A percentile compares a stretch with the other conserved stretches of the same genome.
Conservation (phyloP, 2,797 vertebrate species). For the Hapalemur alaotrensis region DNA sequence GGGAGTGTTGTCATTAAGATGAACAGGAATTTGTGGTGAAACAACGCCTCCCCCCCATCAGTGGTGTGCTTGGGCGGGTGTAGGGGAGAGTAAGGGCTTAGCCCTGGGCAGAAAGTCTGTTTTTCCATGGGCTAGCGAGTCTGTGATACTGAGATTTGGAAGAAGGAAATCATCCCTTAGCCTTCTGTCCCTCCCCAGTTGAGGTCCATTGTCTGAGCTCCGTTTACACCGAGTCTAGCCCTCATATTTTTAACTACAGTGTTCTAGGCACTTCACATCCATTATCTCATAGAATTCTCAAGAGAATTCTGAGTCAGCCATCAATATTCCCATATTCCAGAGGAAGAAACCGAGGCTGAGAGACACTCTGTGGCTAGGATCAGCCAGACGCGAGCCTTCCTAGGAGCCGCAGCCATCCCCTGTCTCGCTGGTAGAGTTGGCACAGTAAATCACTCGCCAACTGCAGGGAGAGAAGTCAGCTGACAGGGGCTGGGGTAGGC, state of each 20-base stretch:
- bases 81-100: background rate
- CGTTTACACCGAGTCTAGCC: background rate
- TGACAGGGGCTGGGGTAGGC: background rate
- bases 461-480: background rate
- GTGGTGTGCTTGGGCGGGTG: background rate
- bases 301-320: background rate
- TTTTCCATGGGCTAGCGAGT: background rate
- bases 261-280: background rate
- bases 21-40: background rate
- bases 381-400: background rate
- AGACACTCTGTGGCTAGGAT: background rate
- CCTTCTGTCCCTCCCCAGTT: background rate
- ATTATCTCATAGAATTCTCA: background rate
- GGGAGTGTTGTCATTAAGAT: background rate
- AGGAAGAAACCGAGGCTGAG: background rate
- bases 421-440: background rate
- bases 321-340: background rate
- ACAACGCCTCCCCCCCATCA: background rate
- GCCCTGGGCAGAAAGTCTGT: background rate
- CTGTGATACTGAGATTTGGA: background rate
- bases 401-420: background rate
- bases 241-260: background rate
- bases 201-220: background rate
- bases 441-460: background rate
- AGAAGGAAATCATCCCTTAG: background rate